phyloP scores from a whole-genome alignment of 2,113 vertebrate genomes.

The Petrocephalus zakoni region DNA sequence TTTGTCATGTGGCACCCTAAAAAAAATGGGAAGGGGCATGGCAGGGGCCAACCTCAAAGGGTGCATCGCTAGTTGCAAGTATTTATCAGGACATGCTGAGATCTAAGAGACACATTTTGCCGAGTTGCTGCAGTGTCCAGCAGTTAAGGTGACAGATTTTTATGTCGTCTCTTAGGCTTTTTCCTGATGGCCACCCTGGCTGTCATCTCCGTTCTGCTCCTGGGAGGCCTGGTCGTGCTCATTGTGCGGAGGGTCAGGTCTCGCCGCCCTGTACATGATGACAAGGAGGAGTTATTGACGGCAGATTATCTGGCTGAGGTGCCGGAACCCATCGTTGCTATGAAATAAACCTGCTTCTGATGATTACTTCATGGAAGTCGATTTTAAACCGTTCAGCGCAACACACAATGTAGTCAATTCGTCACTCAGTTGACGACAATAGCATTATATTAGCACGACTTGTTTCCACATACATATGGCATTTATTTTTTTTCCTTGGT shows the following conservation, averaged over 20 bases:
- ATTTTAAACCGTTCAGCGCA: background rate
- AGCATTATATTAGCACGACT: background rate
- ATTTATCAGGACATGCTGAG: background rate
- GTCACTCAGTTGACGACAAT: no score
- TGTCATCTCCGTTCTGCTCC: constrained; percentile 45
- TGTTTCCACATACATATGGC: no score
- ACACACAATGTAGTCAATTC: no score
- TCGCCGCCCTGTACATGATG: constrained; percentile 23
- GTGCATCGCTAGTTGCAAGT: background rate
- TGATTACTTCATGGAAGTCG: background rate
- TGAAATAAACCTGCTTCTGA: background rate
- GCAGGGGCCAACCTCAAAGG: no score
- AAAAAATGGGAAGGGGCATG: background rate
- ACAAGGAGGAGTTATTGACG: constrained; percentile 59
- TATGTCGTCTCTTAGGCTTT: constrained; percentile 36
- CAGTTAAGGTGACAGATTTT: background rate
- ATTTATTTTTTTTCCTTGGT: background rate
- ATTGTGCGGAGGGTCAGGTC: constrained; percentile 34
- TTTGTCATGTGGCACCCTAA: background rate
- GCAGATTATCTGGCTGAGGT: constrained; percentile 41
- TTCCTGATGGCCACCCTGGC: constrained; percentile 54
- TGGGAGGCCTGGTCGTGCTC: constrained; percentile 46
- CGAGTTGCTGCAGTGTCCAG: background rate
- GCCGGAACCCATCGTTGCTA: constrained; percentile 9
- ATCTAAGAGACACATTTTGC: background rate